Conservation (phyloP, 2,888 invertebrate genomes). For the Xestia sexstrigata region DNA sequence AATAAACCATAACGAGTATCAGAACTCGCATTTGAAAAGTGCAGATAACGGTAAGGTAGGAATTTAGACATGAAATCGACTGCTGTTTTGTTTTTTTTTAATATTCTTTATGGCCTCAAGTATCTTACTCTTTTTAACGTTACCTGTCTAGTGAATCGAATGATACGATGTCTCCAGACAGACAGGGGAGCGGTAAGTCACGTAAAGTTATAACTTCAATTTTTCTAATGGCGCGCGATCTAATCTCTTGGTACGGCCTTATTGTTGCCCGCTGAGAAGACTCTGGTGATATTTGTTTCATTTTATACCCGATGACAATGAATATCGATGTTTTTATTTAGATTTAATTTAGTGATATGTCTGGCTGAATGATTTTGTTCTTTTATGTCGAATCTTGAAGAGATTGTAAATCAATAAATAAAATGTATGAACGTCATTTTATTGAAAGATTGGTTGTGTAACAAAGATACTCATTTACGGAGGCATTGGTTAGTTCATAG, state of each 20-base stretch:
- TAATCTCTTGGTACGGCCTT: conserved; percentile 78
- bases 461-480: not conserved
- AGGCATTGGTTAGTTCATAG: not conserved
- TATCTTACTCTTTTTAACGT: not conserved
- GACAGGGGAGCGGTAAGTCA: conserved; percentile 19
- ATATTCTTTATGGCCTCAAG: not conserved
- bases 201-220: conserved; percentile 79
- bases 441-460: not conserved
- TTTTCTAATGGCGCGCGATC: conserved; percentile 83
- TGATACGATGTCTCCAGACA: conserved; percentile 3
- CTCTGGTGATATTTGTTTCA: conserved; percentile 14
- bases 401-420: not conserved
- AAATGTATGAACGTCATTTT: not conserved
- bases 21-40: not conserved
- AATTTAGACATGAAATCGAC: not conserved
- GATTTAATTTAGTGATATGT: conserved; percentile 20
- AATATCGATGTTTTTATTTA: not conserved
- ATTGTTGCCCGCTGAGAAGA: conserved; percentile 22
- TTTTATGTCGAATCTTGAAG: not conserved
- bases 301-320: conserved; percentile 15
- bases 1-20: not conserved
- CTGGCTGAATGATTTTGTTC: conserved; percentile 4
- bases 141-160: not conserved
- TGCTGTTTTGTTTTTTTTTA: not conserved
- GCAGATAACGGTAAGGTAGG: not conserved